These are phyloP conservation scores for Zeugodacus cucurbitae DNA, from an alignment of 1,140 invertebrate species.

Conservation along the genomic window DNA sequence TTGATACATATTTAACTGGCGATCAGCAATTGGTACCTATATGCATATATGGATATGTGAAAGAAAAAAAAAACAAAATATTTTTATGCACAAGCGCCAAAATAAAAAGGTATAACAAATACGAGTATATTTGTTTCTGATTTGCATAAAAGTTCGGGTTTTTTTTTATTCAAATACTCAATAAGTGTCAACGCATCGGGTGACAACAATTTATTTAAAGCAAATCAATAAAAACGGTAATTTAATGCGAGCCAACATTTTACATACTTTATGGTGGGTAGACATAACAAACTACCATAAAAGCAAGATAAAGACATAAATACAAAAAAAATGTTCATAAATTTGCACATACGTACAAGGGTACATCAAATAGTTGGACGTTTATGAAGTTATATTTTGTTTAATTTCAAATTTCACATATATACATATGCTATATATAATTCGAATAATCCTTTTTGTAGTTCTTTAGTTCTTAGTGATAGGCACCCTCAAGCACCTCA, in stretches of 20 bases:
- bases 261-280: neutral
- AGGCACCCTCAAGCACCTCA: too few relatives aligned
- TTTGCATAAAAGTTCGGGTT: neutral
- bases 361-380: neutral
- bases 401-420: too few relatives aligned
- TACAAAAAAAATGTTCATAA: neutral
- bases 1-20: too few relatives aligned
- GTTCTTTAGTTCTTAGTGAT: too few relatives aligned
- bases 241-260: neutral
- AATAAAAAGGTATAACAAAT: neutral
- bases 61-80: too few relatives aligned
- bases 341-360: neutral
- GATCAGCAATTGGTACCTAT: too few relatives aligned
- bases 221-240: constrained; percentile 22
- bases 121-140: too few relatives aligned
- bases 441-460: too few relatives aligned
- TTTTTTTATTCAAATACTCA: neutral
- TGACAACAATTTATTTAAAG: constrained; percentile 3
- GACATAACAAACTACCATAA: neutral
- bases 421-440: too few relatives aligned
- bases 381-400: neutral
- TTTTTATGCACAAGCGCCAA: neutral
- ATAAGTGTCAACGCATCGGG: neutral
- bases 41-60: too few relatives aligned
- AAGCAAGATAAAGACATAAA: too few relatives aligned